A percentile compares a stretch with the other conserved stretches of the same genome.
phyloP scores from a whole-genome alignment of 1,140 invertebrate genomes.

The Drosophila littoralis region DNA sequence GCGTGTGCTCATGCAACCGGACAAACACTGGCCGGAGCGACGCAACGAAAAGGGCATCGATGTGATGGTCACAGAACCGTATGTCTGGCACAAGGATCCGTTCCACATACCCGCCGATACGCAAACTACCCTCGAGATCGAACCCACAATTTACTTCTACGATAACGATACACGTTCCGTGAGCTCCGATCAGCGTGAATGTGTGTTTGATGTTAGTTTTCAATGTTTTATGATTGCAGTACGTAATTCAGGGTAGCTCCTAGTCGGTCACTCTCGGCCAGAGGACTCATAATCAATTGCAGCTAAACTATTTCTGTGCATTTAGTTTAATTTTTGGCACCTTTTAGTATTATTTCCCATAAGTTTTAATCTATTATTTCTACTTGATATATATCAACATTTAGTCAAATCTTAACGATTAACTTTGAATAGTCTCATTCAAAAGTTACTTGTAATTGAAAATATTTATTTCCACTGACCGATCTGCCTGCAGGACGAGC shows the following conservation, averaged over 20 bases:
- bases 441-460: no score
- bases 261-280: no score
- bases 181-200: slow-evolving; percentile 65
- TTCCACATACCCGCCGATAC: slow-evolving; percentile 66
- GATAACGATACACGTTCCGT: slow-evolving; percentile 73
- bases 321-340: no score
- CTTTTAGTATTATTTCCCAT: no score
- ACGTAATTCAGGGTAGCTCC: no score
- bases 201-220: slow-evolving; percentile 75
- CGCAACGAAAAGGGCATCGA: slow-evolving; percentile 61
- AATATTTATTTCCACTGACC: not conserved
- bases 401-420: no score
- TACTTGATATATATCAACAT: no score
- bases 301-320: no score
- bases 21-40: slow-evolving; percentile 55
- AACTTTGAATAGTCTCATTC: no score
- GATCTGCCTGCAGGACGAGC: slow-evolving; percentile 61
- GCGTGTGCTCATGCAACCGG: slow-evolving; percentile 56
- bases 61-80: slow-evolving; percentile 72
- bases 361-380: no score
- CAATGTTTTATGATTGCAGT: no score
- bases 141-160: slow-evolving; percentile 76
- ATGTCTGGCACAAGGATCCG: slow-evolving; percentile 71
- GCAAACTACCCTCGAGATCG: slow-evolving; percentile 65
- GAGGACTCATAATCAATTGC: no score